Base-by-base conservation (phyloP, 2,888 invertebrate species). In the Meteorus cinctellus region DNA sequence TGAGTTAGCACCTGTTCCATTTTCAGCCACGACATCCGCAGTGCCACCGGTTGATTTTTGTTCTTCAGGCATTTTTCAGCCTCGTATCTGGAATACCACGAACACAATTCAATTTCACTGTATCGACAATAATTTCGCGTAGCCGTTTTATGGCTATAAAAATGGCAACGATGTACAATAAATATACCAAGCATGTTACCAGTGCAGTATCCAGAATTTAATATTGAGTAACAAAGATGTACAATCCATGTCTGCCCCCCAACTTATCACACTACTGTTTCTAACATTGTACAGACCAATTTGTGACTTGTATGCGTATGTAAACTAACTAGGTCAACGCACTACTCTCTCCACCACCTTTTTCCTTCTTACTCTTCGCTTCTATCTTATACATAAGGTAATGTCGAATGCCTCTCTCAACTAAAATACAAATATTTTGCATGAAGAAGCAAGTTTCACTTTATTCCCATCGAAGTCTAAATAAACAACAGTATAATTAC, bases 1-100 rank as follows among this genome's bases (percentile, higher is more conserved):
- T 8, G 90, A 89, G 74, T 83, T 86, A 31, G 86, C 86, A 27
- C 86, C 87, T 29, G 85, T 87, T 67, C 88, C 88, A 84, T 89
- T 89, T 80, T 89, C 89, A 34, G 82, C 79, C 65, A 86, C 84
- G 48, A 83, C 82, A 55, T 79, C 78, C 74, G 77, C 74, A 45
- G 78, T 68, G 29, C 78, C 79, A 76, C 79, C 81, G 74, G 82
- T 82, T 41, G 83, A 79, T 82, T 88, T 87, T 73, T 86, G 86
- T 84, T 89, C 88, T 78, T 89, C 89, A 81, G 89, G 89, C 89
- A 89, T 89, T 65, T 83, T 85, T 81, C 82, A 81, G 81, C 80
- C 81, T 76, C 76, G 71, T 82, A 79, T 77, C 79, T 77, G 79
- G 72, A 75, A 78, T 71, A 80, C 59, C 72, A 75, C 75, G 29